Evolutionary conservation across 2,888 invertebrate species (phyloP).

Genomic region (Eupsilia transversa): DNA sequence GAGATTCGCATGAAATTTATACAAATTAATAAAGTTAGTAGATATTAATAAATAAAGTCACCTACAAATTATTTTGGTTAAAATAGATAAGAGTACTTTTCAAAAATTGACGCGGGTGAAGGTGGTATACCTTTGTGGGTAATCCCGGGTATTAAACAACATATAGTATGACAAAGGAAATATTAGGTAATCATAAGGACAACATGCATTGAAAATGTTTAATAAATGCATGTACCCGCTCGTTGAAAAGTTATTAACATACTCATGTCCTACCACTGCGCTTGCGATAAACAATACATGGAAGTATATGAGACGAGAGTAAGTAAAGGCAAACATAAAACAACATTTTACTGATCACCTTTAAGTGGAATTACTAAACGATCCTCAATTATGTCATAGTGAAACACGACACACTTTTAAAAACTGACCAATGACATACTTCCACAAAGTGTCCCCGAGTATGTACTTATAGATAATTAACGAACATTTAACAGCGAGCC

Average conservation of each 20-base stretch:
- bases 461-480: slow-evolving; percentile 57
- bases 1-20: neutral
- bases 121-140: neutral
- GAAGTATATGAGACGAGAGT: no score
- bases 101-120: neutral
- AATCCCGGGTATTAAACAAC: neutral
- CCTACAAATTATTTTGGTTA: neutral
- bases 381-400: slow-evolving; percentile 36
- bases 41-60: neutral
- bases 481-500: slow-evolving; percentile 53
- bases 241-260: neutral
- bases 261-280: neutral
- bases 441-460: slow-evolving; percentile 50
- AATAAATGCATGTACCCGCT: neutral
- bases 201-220: neutral
- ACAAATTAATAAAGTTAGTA: neutral
- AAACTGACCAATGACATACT: slow-evolving; percentile 41
- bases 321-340: slow-evolving; percentile 15
- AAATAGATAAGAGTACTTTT: neutral
- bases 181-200: neutral
- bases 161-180: neutral
- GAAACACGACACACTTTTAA: slow-evolving; percentile 41
- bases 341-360: neutral
- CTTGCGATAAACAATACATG: no score
- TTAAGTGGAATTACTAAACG: slow-evolving; percentile 39